Conservation (phyloP, 1,140 invertebrate species). For the Drosophila mojavensis region DNA sequence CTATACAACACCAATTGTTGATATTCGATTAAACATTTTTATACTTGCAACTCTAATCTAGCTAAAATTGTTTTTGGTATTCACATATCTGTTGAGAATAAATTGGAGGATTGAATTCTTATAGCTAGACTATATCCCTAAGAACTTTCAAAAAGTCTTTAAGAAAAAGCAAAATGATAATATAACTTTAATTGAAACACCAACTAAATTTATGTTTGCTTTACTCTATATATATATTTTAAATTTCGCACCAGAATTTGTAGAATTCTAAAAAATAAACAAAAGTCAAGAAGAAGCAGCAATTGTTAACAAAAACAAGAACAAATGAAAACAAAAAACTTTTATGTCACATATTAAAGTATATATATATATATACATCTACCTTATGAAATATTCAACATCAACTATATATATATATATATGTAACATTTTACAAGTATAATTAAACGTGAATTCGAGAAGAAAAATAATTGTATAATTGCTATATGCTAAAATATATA, state of each 20-base stretch:
- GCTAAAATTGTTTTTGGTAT: slow-evolving; percentile 48
- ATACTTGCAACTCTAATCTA: slow-evolving; percentile 52
- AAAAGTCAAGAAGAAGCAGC: slow-evolving; percentile 20
- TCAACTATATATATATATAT: slow-evolving; percentile 36
- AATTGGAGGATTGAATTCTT: slow-evolving; percentile 50
- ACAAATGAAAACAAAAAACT: slow-evolving; percentile 18
- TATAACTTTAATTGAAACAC: slow-evolving; percentile 26
- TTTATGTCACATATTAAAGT: slow-evolving; percentile 39
- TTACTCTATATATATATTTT: slow-evolving; percentile 7
- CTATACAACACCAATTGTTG: slow-evolving; percentile 76
- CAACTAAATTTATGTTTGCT: slow-evolving; percentile 34
- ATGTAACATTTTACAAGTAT: not conserved
- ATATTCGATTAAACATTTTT: slow-evolving; percentile 65
- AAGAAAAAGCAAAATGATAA: not conserved
- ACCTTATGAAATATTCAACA: slow-evolving; percentile 29
- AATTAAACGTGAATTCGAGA: no score
- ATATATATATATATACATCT: slow-evolving; percentile 18
- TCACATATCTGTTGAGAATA: slow-evolving; percentile 70
- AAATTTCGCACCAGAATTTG: slow-evolving; percentile 39
- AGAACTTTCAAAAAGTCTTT: slow-evolving; percentile 64
- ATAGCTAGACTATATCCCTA: slow-evolving; percentile 43
- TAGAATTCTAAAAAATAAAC: slow-evolving; percentile 1
- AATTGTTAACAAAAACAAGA: slow-evolving; percentile 55
- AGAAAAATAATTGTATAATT: no score
- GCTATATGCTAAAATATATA: slow-evolving; percentile 20